Evolutionary conservation across 2,888 invertebrate genomes (phyloP).

Genomic region (Heterodera filipjevi): DNA sequence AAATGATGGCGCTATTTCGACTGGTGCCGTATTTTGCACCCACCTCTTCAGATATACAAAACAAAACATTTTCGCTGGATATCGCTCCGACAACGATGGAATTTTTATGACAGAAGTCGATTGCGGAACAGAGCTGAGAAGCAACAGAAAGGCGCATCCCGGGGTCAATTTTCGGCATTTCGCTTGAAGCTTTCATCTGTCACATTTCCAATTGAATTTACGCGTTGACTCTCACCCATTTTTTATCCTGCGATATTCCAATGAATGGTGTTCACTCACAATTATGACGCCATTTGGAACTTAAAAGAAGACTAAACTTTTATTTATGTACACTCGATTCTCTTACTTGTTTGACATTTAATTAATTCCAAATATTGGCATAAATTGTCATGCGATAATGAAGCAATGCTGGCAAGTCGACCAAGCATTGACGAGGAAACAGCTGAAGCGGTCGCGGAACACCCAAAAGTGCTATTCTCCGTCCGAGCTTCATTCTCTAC

Average conservation of each 20-base stretch:
- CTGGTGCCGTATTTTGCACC: neutral
- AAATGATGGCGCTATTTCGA: neutral
- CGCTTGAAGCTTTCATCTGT: neutral
- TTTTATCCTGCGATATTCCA: conserved; percentile 6
- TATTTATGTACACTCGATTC: conserved; percentile 41
- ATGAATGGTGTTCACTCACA: conserved; percentile 60
- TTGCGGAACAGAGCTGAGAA: conserved; percentile 72
- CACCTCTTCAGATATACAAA: neutral
- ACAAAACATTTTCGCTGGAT: conserved; percentile 29
- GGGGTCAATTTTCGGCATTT: too few relatives aligned
- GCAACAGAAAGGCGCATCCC: conserved; percentile 72
- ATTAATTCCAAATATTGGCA: conserved; percentile 88
- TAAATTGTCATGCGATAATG: conserved; percentile 72
- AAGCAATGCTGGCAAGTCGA: conserved; percentile 79
- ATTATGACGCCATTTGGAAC: conserved; percentile 53
- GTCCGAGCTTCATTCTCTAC: conserved; percentile 40
- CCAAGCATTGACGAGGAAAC: conserved; percentile 83
- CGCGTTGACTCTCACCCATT: conserved; percentile 1
- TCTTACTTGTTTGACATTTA: conserved; percentile 67
- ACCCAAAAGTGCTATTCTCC: conserved; percentile 75
- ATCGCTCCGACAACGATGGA: conserved; percentile 37
- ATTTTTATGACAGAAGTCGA: conserved; percentile 41
- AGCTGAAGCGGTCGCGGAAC: conserved; percentile 71
- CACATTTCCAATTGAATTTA: neutral
- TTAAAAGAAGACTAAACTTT: conserved; percentile 31